Base-by-base conservation (phyloP, 2,888 invertebrate genomes). In the Aspidapion aeneum region DNA sequence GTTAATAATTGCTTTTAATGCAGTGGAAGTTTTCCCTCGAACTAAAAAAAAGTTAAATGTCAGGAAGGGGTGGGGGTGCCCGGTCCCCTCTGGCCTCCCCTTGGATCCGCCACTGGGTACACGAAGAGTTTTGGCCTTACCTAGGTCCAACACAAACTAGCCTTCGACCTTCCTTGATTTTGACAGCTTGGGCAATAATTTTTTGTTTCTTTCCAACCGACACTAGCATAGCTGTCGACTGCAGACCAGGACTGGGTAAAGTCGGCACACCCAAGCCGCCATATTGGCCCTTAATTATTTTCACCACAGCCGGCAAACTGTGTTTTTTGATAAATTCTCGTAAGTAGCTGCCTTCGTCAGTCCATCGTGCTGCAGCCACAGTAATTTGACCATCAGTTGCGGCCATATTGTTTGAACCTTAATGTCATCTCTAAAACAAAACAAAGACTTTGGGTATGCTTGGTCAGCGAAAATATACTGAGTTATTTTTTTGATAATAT, bases 251-350 rank as follows among this genome's bases (percentile, higher is more conserved):
- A 73, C 91, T 93, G 49, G 94, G 93, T 56, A 94, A 81, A 0
- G 93, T 91, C 1, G 95, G 94, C 18, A 93, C 94, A 21, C 96
- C 96, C 58, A 97, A 85, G 63, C 91, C 92, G 69, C 92, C 90
- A 82, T 96, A 96, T 79, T 96, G 95, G 68, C 97, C 96, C 80
- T 96, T 95, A 74, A 93, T 91, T 75, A 96, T 92, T 80, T 94
- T 94, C 63, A 94, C 93, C 71, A 96, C 90, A 72, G 89, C 90
- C 16, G 96, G 96, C 65, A 91, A 79, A 63, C 88, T 86, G 75
- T 90, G 86, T 77, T 90, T 91, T 18, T 75, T 66, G 73, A 90
- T 89, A 78, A 89, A 90, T 77, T 91, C 90, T 63, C 89, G 84
- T 54, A 90, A 85, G 78, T 90, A 90, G 73, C 84, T 85, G 62